Evolutionary conservation across 2,888 invertebrate species (phyloP).

Genomic region (Parnassius orleans): DNA sequence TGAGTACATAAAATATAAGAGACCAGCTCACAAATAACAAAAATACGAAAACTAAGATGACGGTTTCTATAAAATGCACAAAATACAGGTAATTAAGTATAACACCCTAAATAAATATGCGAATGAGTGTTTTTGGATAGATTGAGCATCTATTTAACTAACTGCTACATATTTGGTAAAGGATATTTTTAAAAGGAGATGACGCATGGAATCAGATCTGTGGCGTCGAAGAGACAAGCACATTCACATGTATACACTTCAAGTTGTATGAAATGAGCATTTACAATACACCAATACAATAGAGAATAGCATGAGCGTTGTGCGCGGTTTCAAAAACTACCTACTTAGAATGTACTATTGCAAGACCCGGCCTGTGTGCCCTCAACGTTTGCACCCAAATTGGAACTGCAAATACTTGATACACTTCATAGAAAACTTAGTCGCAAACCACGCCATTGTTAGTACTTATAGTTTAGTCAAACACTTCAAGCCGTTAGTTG

Average conservation of each 20-base stretch:
- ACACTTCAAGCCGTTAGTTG: constrained; percentile 76
- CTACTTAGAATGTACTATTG: constrained; percentile 62
- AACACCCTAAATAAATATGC: constrained; percentile 38
- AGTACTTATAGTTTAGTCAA: constrained; percentile 66
- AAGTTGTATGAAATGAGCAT: constrained; percentile 38
- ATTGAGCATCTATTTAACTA: constrained; percentile 21
- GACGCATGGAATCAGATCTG: constrained; percentile 33
- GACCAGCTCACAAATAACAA: constrained; percentile 72
- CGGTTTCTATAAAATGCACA: constrained; percentile 68
- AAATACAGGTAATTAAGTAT: constrained; percentile 61
- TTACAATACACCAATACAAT: constrained; percentile 39
- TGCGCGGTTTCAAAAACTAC: constrained; percentile 57
- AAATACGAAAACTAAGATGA: constrained; percentile 50
- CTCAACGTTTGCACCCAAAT: constrained; percentile 42
- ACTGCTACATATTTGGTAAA: constrained; percentile 22
- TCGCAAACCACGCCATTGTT: constrained; percentile 73
- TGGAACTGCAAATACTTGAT: constrained; percentile 46
- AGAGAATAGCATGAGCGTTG: constrained; percentile 48
- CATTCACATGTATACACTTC: constrained; percentile 14
- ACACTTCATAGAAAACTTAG: constrained; percentile 61
- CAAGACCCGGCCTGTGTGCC: constrained; percentile 70
- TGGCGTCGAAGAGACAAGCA: constrained; percentile 20
- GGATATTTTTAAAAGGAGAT: constrained; percentile 5
- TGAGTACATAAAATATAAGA: constrained; percentile 73
- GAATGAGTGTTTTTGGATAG: constrained; percentile 13